Base-by-base conservation (phyloP, 2,888 invertebrate genomes). In the Ypsolopha scabrella region DNA sequence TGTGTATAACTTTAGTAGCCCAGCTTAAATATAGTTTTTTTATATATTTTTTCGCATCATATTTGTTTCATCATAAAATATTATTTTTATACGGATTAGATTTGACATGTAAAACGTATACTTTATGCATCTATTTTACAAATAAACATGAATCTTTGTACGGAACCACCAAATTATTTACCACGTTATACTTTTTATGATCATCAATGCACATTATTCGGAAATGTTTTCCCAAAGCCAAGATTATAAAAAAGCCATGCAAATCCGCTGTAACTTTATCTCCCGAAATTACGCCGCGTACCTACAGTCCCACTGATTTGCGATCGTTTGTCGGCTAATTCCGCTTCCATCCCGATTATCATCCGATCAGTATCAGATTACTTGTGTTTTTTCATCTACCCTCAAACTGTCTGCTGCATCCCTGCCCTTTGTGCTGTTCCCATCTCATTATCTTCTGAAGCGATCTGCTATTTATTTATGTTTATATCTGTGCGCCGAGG, bases 401-500 rank as follows among this genome's bases (percentile, higher is more conserved):
- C 38, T 24, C 37, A 11, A 11, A 8, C 41, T 35, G 35, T 41
- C 41, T 13, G 41, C 50, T 34, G 41, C 50, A 35, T 35, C 36
- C 36, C n/a, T 41, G 41, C 35, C 35, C 34, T 35, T 46, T 46
- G 46, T 46, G 24, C 24, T 24, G 24, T 24, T 24, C n/a, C 46
- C 35, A 14, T 50, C 41, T 43, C 41, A 43, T 43, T 50, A 41
- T 50, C 50, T 13, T 43, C 11, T 11, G 35, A 24, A 50, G 14
- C 11, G 13, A 48, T 50, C 34, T 24, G 24, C 24, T 4, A 24
- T 24, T 24, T 24, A 24, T 24, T 24, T 24, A 24, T 24, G 24
- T 50, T 46, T 52, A 14, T 49, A 36, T 45, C 55, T 53, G 57
- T 58, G 51, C 57, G 56, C 53, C 2, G 24, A 24, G 24, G 24